Base-by-base conservation (phyloP, 2,888 invertebrate species). In the Baccha elongata region DNA sequence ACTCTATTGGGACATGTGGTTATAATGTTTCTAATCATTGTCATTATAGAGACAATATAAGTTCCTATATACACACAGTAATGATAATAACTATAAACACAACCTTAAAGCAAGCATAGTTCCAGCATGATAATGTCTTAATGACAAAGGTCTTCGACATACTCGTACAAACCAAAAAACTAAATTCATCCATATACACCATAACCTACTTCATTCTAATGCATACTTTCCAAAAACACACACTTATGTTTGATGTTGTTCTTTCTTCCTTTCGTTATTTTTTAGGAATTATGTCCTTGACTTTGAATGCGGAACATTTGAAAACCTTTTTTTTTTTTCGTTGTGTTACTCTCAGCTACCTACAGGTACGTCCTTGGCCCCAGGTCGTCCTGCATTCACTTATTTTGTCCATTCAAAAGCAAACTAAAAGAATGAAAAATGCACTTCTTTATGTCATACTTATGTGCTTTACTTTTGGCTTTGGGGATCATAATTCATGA, bases 281-380 rank as follows among this genome's bases (percentile, higher is more conserved):
- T 26, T 15, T 13, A 4, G n/a, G 37, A 11, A 42, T 17, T 19
- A 60, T 60, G 17, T 60, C 80, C 75, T 81, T 81, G 80, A 69
- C 75, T 71, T 75, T 81, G 71, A 62, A 60, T 75, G 50, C 37
- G 58, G 58, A 42, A 65, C 55, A 65, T 58, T 44, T 35, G 19
- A 44, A 71, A 71, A 71, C 65, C 29, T 46, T 8, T 50, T 35
- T 62, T 53, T 62, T 29, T 52, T 58, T 67, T 53, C 44, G 60
- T 32, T 21, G n/a, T 15, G 6, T 23, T 40, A 32, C 17, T 17
- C 29, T 60, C n/a, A 68, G 62, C 6, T 26, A 32, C n/a, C n/a
- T n/a, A n/a, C n/a, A n/a, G n/a, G 58, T 42, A 58, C 60, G 75
- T 75, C 75, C 80, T 75, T 75, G 80, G 60, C 80, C 69, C 23